Percentiles rank a stretch among this genome's conserved stretches.
Evolutionary conservation across 2,888 invertebrate species (phyloP).

Genomic region (Eulithis testata): DNA sequence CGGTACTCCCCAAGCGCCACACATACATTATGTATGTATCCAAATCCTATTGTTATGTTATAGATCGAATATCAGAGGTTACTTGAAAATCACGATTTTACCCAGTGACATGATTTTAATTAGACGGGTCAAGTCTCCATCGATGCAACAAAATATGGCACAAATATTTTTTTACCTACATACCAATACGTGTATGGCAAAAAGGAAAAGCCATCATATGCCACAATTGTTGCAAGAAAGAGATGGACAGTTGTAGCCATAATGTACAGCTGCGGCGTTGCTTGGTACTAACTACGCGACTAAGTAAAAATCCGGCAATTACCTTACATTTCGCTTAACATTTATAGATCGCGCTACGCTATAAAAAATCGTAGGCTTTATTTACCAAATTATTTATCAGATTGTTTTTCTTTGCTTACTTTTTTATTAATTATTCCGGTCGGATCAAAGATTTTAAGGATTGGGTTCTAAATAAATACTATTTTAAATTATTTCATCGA

Average conservation of each 20-base stretch:
- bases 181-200: too few relatives aligned
- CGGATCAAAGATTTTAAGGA: conserved; percentile 17
- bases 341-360: neutral
- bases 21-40: conserved; percentile 1
- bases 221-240: too few relatives aligned
- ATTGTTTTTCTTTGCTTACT: neutral
- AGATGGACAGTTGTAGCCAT: too few relatives aligned
- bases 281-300: too few relatives aligned
- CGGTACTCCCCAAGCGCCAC: neutral
- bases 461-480: conserved; percentile 19
- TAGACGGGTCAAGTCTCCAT: too few relatives aligned
- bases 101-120: neutral
- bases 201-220: too few relatives aligned
- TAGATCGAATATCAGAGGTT: neutral
- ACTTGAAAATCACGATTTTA: neutral
- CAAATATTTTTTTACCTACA: too few relatives aligned
- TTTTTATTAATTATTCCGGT: conserved; percentile 10
- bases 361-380: too few relatives aligned
- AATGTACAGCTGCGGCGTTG: too few relatives aligned
- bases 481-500: conserved; percentile 8
- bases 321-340: too few relatives aligned
- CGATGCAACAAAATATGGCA: too few relatives aligned
- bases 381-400: neutral
- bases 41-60: neutral
- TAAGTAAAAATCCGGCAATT: too few relatives aligned